These are phyloP conservation scores for Acrossocheilus wenchowensis DNA, from an alignment of 2,797 vertebrate species.

Conservation along the genomic window DNA sequence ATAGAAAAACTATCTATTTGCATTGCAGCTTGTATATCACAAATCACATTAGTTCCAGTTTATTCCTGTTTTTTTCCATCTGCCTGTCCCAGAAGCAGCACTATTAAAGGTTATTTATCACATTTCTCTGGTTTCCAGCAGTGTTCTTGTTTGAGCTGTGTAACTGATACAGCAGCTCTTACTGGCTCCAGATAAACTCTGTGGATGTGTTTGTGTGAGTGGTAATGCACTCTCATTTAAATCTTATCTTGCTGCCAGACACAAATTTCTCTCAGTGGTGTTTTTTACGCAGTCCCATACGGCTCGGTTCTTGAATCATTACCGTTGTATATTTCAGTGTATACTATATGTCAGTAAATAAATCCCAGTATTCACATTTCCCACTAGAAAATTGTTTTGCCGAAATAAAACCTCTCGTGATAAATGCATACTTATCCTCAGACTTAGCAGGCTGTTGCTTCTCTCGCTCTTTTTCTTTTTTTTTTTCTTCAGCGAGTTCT, in stretches of 20 bases:
- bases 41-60: conserved; percentile 5
- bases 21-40: too few relatives aligned
- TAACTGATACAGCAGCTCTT: conserved; percentile 26
- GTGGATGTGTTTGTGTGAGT: conserved; percentile 16
- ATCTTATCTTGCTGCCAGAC: conserved; percentile 32
- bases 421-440: not conserved
- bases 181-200: conserved; percentile 16
- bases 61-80: not conserved
- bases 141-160: conserved; percentile 21
- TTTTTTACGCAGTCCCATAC: conserved; percentile 15
- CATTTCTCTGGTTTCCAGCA: not conserved
- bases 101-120: conserved; percentile 20
- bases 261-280: conserved; percentile 39
- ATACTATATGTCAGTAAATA: conserved; percentile 30
- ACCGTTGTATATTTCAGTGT: conserved; percentile 13
- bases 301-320: conserved; percentile 32
- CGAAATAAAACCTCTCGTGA: conserved; percentile 21
- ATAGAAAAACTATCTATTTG: not conserved
- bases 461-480: not conserved
- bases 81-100: not conserved
- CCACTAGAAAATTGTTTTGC: conserved; percentile 2
- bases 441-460: not conserved
- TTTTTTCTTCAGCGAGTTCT: not conserved
- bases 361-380: conserved; percentile 37
- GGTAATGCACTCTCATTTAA: conserved; percentile 33